These are phyloP conservation scores for Macropodus opercularis DNA, from an alignment of 2,797 vertebrate species.

Conservation along the genomic window DNA sequence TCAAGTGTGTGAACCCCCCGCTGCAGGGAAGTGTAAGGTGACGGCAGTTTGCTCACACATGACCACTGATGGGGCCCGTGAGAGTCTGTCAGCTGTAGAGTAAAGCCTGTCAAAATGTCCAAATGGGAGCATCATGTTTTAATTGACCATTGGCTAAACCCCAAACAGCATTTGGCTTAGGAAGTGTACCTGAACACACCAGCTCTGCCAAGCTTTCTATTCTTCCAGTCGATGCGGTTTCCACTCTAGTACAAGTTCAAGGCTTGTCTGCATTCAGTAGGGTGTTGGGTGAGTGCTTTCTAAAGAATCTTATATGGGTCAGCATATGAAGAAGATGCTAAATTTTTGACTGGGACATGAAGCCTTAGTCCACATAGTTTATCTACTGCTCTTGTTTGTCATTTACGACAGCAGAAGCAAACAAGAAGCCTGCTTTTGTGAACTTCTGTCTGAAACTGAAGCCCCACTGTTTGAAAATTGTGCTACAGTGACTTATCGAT, in stretches of 20 bases:
- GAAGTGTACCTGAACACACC: not conserved
- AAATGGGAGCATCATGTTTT: conserved; percentile 14
- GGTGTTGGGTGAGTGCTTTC: not conserved
- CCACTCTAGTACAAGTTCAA: not conserved
- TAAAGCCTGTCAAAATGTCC: conserved; percentile 9
- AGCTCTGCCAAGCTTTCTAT: conserved; percentile 6
- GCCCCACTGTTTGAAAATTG: not conserved
- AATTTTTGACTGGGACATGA: conserved; percentile 2
- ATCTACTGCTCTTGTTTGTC: too few species aligned
- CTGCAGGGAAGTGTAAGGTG: conserved; percentile 42
- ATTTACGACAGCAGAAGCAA: too few species aligned
- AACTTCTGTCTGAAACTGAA: not conserved
- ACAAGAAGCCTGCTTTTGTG: not conserved
- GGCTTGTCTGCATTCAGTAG: not conserved
- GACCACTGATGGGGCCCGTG: not conserved
- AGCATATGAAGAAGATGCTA: not conserved
- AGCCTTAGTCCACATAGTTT: not conserved
- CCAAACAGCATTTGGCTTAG: not conserved
- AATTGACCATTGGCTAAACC: conserved; percentile 26
- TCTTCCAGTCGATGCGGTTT: not conserved
- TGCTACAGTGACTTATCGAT: not conserved
- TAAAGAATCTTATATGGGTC: not conserved
- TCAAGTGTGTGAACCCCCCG: conserved; percentile 42
- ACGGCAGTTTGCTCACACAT: conserved; percentile 30
- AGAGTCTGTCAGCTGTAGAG: conserved; percentile 5